Percentiles rank a stretch among this genome's conserved stretches.
Conservation (phyloP, 2,888 invertebrate genomes). For the Helobdella robusta region DNA sequence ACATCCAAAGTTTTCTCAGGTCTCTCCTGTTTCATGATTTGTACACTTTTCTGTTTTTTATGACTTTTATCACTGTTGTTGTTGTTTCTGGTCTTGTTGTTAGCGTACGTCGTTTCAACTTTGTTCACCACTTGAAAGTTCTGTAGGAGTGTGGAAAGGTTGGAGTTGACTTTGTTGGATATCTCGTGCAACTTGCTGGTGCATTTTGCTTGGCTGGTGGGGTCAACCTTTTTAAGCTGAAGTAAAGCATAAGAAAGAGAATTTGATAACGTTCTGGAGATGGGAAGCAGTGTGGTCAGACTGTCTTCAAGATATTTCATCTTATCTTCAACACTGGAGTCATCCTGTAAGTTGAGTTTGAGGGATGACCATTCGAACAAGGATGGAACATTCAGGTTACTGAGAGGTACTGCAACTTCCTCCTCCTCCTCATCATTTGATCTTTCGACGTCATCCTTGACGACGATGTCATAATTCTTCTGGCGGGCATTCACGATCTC, state of each 20-base stretch:
- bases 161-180: constrained; percentile 3
- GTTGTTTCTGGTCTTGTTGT: neutral
- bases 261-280: constrained; percentile 14
- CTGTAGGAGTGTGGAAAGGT: neutral
- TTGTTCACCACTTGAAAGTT: too few relatives aligned
- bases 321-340: neutral
- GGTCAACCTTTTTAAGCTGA: constrained; percentile 12
- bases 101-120: neutral
- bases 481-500: constrained; percentile 10
- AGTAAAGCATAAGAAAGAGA: constrained; percentile 12
- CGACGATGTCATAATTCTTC: neutral
- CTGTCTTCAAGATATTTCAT: constrained; percentile 10
- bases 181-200: constrained; percentile 9
- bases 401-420: too few relatives aligned
- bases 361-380: neutral
- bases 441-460: neutral
- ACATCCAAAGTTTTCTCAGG: neutral
- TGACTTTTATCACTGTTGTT: constrained; percentile 2
- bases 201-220: neutral
- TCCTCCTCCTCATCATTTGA: neutral
- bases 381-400: neutral
- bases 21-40: neutral
- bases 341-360: neutral
- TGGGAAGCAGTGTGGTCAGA: neutral
- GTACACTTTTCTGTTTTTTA: neutral